Base-by-base conservation (phyloP, 2,797 vertebrate genomes). In the Premnoplex brunnescens region DNA sequence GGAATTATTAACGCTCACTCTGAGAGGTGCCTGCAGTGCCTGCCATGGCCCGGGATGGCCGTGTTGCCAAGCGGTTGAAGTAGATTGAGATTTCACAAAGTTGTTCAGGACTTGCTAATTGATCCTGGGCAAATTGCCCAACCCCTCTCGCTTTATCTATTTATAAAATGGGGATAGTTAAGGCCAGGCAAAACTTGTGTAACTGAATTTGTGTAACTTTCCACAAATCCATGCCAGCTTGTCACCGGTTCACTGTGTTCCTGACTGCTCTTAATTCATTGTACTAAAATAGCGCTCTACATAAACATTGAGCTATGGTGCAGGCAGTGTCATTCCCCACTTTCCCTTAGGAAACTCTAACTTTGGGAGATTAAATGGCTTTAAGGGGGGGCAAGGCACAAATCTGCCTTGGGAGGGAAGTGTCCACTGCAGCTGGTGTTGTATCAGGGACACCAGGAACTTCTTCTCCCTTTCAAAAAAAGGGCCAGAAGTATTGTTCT, bases 121-220 rank as follows among this genome's bases (percentile, higher is more conserved):
- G 95, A 94, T 96, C 56, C 95, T 78, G 91, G 95, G 95, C 94
- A 94, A 90, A 69, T 84, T 91, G 92, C 94, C 95, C 68, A 86
- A 59, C 68, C 86, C 51, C 37, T 88, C 87, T 78, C 6, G 24
- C 92, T 93, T 96, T 95, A 92, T 95, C 96, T 95, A 89, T 96
- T 96, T 96, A 93, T 96, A 96, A 97, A 96, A 95, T 18, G 23
- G 73, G 92, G 76, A 96, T 93, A 92, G 88, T 88, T 95, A 83
- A 95, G 89, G 95, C 72, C 87, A 84, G 89, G 92, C 92, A 68
- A 92, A 96, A 96, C 95, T 94, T 93, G 92, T 96, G 91, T 95
- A 96, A 97, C 95, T 82, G 80, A 96, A 92, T 97, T 97, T 96
- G 93, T 97, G 95, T 94, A 96, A 96, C 95, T 96, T 96, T 96